Percentiles rank a stretch among this genome's conserved stretches.
These are phyloP conservation scores for Chelon labrosus DNA, from an alignment of 2,797 vertebrate genomes.

Conservation along the genomic window DNA sequence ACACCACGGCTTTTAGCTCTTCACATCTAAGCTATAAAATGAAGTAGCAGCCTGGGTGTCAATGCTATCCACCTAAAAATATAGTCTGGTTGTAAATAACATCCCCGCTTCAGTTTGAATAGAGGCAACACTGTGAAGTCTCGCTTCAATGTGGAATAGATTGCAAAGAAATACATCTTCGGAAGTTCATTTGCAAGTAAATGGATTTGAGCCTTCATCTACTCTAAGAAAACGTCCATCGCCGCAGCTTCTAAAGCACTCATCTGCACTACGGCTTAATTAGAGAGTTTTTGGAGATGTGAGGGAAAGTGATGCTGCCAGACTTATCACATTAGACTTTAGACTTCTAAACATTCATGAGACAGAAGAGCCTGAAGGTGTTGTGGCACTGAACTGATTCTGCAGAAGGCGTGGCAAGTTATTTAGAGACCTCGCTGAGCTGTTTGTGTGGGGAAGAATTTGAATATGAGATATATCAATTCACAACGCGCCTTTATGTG, in stretches of 20 bases:
- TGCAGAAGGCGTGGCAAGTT: slow-evolving; percentile 27
- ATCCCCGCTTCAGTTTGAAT: slow-evolving; percentile 4
- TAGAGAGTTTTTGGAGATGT: slow-evolving; percentile 40
- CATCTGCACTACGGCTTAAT: slow-evolving; percentile 53
- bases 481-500: slow-evolving; percentile 33
- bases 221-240: slow-evolving; percentile 35
- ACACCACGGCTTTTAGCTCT: neutral
- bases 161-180: slow-evolving; percentile 35
- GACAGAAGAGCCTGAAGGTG: slow-evolving; percentile 21
- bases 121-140: slow-evolving; percentile 11
- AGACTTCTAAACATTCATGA: slow-evolving; percentile 35
- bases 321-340: slow-evolving; percentile 8
- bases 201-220: slow-evolving; percentile 44
- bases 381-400: slow-evolving; percentile 26
- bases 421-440: slow-evolving; percentile 20
- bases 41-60: slow-evolving; percentile 3
- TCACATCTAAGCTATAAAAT: slow-evolving; percentile 2
- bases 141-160: slow-evolving; percentile 36
- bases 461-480: slow-evolving; percentile 35
- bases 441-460: neutral
- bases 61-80: slow-evolving; percentile 4
- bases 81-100: slow-evolving; percentile 30
- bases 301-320: slow-evolving; percentile 13
- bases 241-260: slow-evolving; percentile 31
- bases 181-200: slow-evolving; percentile 66